Evolutionary conservation across 2,113 vertebrate genomes (phyloP), one percentile per base, ranked within the genome.

Genomic region (Physeter macrocephalus): DNA sequence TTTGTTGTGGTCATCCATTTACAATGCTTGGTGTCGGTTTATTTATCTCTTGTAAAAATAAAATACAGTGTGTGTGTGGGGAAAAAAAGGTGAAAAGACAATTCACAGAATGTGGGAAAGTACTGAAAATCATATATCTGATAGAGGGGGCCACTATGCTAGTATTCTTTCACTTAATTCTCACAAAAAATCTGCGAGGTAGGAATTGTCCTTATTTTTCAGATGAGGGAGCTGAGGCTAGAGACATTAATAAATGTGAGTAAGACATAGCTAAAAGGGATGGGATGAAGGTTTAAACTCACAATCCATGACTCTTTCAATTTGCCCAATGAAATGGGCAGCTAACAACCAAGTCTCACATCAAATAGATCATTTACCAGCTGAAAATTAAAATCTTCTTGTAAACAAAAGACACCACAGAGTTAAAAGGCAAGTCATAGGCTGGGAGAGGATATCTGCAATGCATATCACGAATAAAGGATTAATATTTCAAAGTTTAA

Each of bases 331-430:
- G 31, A 64, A 49, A 85, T 10, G 52, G 41, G n/a, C 12, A 78
- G 5, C 1, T 34, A 23, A 57, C 59, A 67, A 36, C 29, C 34
- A 85, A 18, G 43, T 90, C 31, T 87, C 43, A 82, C 14, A 20
- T 67, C 61, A 39, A 41, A 41, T 39, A 25, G 27, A 43, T 86
- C 86, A 57, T 86, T 94, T 92, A 57, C 15, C 14, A 62, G 66
- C 67, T 52, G 64, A 59, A 89, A 78, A 86, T 49, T 62, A 88
- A 95, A 95, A 80, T 95, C 66, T 62, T 59, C 27, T 62, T 88
- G 21, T 93, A 84, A 88, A 93, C 46, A 88, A 90, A 83, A 86
- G 66, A 41, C 6, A 77, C 41, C 6, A 77, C 41, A n/a, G 82
- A 77, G 15, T 61, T 83, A 72, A 82, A 86, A 87, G 27, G 39